Conservation (phyloP, 1,140 invertebrate genomes). For the Cardiocondyla obscurior region DNA sequence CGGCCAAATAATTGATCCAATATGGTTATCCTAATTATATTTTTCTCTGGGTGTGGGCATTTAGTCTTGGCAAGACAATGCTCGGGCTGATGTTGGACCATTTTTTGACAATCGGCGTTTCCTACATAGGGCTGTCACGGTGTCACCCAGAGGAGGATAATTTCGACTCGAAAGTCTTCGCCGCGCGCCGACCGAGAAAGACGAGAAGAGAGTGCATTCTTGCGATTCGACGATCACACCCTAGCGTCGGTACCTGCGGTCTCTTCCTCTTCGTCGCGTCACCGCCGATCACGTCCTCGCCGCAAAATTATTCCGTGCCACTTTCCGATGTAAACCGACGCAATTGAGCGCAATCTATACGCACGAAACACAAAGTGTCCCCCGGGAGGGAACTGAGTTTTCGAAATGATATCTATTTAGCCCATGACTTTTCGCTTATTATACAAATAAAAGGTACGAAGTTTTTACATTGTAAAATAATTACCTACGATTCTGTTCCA, state of each 20-base stretch:
- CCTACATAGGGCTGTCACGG: no score
- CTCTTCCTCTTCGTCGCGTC: conserved; percentile 22
- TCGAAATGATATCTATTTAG: no score
- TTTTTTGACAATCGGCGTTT: no score
- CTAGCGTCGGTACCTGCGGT: conserved; percentile 1
- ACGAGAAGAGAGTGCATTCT: conserved; percentile 63
- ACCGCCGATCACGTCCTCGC: conserved; percentile 38
- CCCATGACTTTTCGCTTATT: no score
- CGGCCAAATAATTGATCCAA: conserved; percentile 14
- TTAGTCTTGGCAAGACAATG: no score
- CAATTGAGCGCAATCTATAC: conserved; percentile 27
- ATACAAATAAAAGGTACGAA: not conserved
- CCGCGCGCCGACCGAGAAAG: conserved; percentile 47
- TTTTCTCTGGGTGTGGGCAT: no score
- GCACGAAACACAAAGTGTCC: not conserved
- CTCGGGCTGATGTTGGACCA: no score
- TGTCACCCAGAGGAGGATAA: conserved; percentile 80
- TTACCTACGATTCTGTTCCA: not conserved
- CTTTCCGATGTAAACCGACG: conserved; percentile 61
- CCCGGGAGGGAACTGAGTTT: not conserved
- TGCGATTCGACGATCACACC: conserved; percentile 47
- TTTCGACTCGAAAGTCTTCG: conserved; percentile 76
- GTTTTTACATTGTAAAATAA: not conserved
- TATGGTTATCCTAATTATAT: no score
- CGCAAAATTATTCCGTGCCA: conserved; percentile 76